phyloP scores from a whole-genome alignment of 2,797 vertebrate species.

The Bovichtus diacanthus region DNA sequence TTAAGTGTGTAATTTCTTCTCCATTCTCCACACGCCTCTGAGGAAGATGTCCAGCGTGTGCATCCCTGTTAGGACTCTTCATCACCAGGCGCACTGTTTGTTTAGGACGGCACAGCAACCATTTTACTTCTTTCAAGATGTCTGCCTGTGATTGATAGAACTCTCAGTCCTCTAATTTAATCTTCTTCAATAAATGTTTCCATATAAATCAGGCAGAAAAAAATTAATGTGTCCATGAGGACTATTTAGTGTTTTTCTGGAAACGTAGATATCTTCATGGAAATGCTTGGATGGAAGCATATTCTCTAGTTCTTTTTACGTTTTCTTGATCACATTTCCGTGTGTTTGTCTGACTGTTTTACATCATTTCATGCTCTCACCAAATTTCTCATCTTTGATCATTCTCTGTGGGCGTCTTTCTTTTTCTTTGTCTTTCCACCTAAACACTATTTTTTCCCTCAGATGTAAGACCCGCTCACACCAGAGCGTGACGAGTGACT shows the following conservation, averaged over 20 bases:
- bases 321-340: slow-evolving; percentile 29
- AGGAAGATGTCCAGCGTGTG: slow-evolving; percentile 26
- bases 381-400: slow-evolving; percentile 7
- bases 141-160: slow-evolving; percentile 39
- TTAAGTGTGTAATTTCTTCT: slow-evolving; percentile 71
- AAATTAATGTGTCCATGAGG: not conserved
- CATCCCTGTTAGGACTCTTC: slow-evolving; percentile 30
- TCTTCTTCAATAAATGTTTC: slow-evolving; percentile 38
- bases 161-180: slow-evolving; percentile 33
- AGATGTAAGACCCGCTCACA: too few relatives aligned
- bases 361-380: not conserved
- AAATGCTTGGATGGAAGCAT: slow-evolving; percentile 25
- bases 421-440: too few relatives aligned
- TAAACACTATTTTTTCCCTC: too few relatives aligned
- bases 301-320: slow-evolving; percentile 9
- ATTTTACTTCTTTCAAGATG: slow-evolving; percentile 31
- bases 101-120: slow-evolving; percentile 23
- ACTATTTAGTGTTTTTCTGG: not conserved
- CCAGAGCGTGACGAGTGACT: too few relatives aligned
- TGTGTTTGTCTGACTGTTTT: not conserved
- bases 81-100: slow-evolving; percentile 41
- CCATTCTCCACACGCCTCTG: slow-evolving; percentile 37
- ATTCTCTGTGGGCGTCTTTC: too few relatives aligned
- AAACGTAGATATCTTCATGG: slow-evolving; percentile 3
- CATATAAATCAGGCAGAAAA: slow-evolving; percentile 42